phyloP scores from a whole-genome alignment of 2,113 vertebrate genomes.

The Ophiodon elongatus region DNA sequence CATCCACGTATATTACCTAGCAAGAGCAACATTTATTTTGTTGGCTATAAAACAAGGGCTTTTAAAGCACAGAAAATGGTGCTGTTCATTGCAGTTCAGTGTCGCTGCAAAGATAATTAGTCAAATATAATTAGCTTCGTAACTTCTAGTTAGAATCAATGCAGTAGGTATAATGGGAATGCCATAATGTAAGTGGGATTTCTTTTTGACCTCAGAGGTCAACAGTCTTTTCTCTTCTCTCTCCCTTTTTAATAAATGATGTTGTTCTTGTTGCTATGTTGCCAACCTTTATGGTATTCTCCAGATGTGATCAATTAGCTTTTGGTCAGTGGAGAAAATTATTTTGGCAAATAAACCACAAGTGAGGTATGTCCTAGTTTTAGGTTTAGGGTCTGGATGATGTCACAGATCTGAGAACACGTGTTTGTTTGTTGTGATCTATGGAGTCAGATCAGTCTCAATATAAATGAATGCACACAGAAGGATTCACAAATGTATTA shows the following conservation, averaged over 20 bases:
- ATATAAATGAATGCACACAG: background rate
- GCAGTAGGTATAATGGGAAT: background rate
- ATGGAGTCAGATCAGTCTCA: background rate
- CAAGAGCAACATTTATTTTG: background rate
- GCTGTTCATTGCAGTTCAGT: background rate
- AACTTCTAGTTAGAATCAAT: background rate
- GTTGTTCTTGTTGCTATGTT: background rate
- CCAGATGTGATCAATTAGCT: background rate
- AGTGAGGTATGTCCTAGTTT: constrained; percentile 8
- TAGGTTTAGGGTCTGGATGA: background rate
- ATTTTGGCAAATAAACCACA: background rate
- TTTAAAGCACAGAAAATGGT: too few relatives aligned
- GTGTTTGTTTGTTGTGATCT: background rate
- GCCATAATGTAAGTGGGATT: background rate
- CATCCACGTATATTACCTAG: background rate
- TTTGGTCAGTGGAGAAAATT: background rate
- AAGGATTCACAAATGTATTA: background rate
- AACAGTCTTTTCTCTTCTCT: background rate
- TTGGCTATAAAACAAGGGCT: background rate
- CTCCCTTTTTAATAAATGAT: background rate
- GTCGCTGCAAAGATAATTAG: background rate
- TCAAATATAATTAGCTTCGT: background rate
- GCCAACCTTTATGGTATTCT: background rate
- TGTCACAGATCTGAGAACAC: background rate
- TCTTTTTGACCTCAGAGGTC: background rate